Evolutionary conservation across 2,797 vertebrate species (phyloP).

Genomic region (Setipinna tenuifilis): DNA sequence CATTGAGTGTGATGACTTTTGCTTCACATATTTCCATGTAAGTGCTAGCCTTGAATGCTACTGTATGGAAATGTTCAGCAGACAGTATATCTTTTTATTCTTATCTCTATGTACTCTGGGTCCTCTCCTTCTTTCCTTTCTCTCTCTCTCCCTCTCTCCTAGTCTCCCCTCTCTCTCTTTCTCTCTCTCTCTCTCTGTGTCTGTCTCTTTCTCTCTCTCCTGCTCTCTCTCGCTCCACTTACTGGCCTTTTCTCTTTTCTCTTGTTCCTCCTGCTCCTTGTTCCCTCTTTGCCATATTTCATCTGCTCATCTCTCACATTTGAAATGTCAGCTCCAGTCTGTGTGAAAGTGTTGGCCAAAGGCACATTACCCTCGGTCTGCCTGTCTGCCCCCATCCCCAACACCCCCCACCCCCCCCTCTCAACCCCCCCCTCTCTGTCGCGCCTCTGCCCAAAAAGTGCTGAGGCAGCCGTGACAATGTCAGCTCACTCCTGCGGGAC

Average conservation of each 20-base stretch:
- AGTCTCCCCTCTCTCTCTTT: neutral
- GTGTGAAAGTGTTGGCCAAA: conserved; percentile 36
- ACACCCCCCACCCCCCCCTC: neutral
- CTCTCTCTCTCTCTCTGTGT: neutral
- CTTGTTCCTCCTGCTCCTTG: neutral
- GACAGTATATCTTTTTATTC: too few species aligned
- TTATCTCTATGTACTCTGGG: too few species aligned
- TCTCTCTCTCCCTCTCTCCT: conserved; percentile 1
- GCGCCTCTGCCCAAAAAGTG: conserved; percentile 25
- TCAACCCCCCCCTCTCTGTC: too few species aligned
- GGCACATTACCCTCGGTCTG: conserved; percentile 42
- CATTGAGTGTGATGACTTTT: neutral
- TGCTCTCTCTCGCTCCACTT: neutral
- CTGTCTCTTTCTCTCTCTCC: neutral
- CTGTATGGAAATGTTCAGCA: too few species aligned
- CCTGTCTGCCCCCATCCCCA: neutral
- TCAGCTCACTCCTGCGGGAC: neutral
- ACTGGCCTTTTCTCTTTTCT: neutral
- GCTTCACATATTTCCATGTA: neutral
- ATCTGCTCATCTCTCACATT: conserved; percentile 39
- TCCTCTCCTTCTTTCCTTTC: too few species aligned
- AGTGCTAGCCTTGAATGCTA: neutral
- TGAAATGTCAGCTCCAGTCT: conserved; percentile 54
- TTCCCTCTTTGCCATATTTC: neutral
- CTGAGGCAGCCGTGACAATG: conserved; percentile 14